Evolutionary conservation across 2,888 invertebrate species (phyloP).

Genomic region (Orthosia gracilis): DNA sequence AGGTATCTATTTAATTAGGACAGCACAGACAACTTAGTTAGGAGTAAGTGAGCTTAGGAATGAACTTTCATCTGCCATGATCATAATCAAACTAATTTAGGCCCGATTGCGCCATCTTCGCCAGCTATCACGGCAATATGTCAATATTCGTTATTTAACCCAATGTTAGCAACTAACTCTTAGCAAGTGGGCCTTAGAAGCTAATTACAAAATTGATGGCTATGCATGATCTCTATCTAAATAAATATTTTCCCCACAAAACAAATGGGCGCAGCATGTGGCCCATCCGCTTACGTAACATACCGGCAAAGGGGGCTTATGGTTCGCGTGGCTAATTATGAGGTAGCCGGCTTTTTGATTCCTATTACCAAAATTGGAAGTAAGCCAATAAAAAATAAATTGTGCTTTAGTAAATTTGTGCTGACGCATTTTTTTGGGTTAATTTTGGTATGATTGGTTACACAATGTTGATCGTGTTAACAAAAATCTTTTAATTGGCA

Average conservation of each 20-base stretch:
- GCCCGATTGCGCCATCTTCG: no score
- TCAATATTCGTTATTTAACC: no score
- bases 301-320: constrained; percentile 70
- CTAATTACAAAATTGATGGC: constrained; percentile 31
- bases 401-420: constrained; percentile 14
- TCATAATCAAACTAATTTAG: not conserved
- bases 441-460: not conserved
- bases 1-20: not conserved
- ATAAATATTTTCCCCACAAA: constrained; percentile 78
- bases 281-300: constrained; percentile 53
- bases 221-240: constrained; percentile 76
- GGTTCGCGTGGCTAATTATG: constrained; percentile 79
- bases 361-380: constrained; percentile 73
- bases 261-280: constrained; percentile 77
- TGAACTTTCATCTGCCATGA: not conserved
- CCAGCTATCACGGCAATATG: no score
- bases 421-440: not conserved
- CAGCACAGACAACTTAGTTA: not conserved
- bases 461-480: no score
- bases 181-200: not conserved
- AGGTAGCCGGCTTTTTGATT: constrained; percentile 80
- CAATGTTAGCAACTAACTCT: no score
- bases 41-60: no score
- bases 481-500: not conserved
- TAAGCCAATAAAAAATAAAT: constrained; percentile 43